phyloP scores from a whole-genome alignment of 2,888 invertebrate genomes.

The Ellobium chinense region DNA sequence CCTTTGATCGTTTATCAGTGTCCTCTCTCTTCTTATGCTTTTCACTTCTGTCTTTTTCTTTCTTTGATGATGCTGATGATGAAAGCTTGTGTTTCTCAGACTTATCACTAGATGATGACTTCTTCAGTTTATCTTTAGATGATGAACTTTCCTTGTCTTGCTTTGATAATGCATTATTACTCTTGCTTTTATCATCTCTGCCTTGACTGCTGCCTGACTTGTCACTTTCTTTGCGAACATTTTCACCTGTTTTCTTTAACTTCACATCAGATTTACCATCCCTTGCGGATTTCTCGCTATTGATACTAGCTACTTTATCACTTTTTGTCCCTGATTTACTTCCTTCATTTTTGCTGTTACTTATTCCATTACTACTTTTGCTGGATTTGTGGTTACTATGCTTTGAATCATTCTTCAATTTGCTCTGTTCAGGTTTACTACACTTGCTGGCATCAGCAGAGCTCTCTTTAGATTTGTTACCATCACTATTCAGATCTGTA shows the following conservation, averaged over 20 bases:
- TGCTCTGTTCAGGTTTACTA: neutral
- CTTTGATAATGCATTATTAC: neutral
- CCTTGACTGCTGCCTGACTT: neutral
- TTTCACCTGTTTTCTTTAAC: neutral
- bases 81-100: neutral
- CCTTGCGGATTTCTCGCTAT: neutral
- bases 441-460: too few relatives aligned
- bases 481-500: neutral
- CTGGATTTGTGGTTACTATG: neutral
- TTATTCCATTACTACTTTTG: neutral
- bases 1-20: neutral
- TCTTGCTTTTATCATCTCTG: neutral
- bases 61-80: neutral
- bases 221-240: neutral
- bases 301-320: neutral
- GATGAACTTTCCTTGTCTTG: neutral
- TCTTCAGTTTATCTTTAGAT: neutral
- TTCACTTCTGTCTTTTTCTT: neutral
- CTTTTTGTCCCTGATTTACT: neutral
- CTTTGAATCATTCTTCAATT: neutral
- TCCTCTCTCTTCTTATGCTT: neutral
- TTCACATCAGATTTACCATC: neutral
- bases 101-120: neutral
- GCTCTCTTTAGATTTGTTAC: neutral
- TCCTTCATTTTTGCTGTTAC: neutral